phyloP scores from a whole-genome alignment of 2,888 invertebrate genomes.

The Nephrocerus scutellatus region DNA sequence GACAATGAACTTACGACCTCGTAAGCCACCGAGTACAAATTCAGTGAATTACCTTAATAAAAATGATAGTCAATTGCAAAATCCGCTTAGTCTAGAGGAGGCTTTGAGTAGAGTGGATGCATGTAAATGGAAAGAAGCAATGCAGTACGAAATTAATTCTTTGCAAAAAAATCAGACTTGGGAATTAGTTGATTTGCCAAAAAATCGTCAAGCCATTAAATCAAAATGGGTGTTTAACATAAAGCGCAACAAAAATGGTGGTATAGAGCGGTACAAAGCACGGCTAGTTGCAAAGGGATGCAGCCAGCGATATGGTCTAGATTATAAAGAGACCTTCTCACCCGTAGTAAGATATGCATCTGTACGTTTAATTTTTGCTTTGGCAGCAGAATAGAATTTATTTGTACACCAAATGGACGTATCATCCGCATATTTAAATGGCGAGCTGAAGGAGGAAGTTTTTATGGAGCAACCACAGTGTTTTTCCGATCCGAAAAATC shows the following conservation, averaged over 20 bases:
- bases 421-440: slow-evolving; percentile 18
- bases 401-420: slow-evolving; percentile 21
- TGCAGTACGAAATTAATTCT: slow-evolving; percentile 17
- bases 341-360: slow-evolving; percentile 19
- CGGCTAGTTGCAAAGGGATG: slow-evolving; percentile 18
- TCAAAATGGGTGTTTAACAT: slow-evolving; percentile 20
- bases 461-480: slow-evolving; percentile 20
- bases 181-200: slow-evolving; percentile 17
- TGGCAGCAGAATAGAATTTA: slow-evolving; percentile 17
- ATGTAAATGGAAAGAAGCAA: slow-evolving; percentile 19
- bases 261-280: slow-evolving; percentile 19
- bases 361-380: slow-evolving; percentile 17
- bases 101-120: slow-evolving; percentile 12
- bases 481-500: too few species aligned
- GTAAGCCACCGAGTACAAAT: too few species aligned
- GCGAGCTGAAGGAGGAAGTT: slow-evolving; percentile 17
- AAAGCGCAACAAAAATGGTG: slow-evolving; percentile 14
- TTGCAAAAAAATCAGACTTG: slow-evolving; percentile 20
- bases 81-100: slow-evolving; percentile 14
- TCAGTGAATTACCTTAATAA: too few species aligned
- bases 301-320: slow-evolving; percentile 15
- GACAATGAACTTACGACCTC: too few species aligned
- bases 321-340: slow-evolving; percentile 21
- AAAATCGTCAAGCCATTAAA: slow-evolving; percentile 14
- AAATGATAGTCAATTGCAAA: slow-evolving; percentile 6